Evolutionary conservation across 2,797 vertebrate genomes (phyloP).

Genomic region (Petrocephalus sullivani): DNA sequence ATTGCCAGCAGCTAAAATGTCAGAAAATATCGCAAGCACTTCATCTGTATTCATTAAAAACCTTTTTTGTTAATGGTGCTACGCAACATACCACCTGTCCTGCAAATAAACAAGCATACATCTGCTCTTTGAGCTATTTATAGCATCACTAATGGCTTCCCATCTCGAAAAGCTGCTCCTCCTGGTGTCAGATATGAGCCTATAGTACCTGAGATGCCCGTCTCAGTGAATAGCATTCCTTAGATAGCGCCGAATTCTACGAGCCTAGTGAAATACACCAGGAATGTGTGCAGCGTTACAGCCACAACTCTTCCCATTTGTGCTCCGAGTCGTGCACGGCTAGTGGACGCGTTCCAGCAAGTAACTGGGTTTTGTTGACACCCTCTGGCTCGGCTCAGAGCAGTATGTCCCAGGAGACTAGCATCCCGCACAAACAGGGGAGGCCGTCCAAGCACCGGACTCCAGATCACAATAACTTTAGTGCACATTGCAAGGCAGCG

Average conservation of each 20-base stretch:
- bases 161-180: background rate
- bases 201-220: background rate
- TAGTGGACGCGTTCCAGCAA: background rate
- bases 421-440: background rate
- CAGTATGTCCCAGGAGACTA: background rate
- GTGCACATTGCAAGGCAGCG: background rate
- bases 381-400: background rate
- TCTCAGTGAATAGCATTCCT: background rate
- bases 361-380: background rate
- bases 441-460: background rate
- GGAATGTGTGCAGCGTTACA: background rate
- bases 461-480: background rate
- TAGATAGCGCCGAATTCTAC: background rate
- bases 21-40: background rate
- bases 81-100: background rate
- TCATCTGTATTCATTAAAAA: background rate
- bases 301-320: background rate
- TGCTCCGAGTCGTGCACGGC: background rate
- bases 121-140: background rate
- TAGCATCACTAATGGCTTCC: slow-evolving; percentile 9
- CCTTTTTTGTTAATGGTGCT: background rate
- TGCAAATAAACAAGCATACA: background rate
- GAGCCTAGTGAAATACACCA: background rate
- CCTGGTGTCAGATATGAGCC: background rate
- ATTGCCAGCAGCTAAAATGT: background rate